A percentile compares a stretch with the other conserved stretches of the same genome.
These are phyloP conservation scores for Procambarus virginalis DNA, from an alignment of 1,140 invertebrate genomes.

Conservation along the genomic window DNA sequence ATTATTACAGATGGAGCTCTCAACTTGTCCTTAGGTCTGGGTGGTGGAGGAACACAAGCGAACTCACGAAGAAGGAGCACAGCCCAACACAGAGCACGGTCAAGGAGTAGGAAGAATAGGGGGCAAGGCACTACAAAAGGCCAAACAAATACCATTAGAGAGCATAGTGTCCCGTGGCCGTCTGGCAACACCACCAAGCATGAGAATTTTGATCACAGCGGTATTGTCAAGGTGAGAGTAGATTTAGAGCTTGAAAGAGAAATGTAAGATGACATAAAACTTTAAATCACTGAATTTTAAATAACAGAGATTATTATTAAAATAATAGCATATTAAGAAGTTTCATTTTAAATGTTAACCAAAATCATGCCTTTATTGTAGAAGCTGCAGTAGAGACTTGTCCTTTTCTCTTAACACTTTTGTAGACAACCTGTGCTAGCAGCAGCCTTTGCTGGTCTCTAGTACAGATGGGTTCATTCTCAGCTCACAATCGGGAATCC, in stretches of 20 bases:
- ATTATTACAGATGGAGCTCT: not conserved
- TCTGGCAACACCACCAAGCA: not conserved
- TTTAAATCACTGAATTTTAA: too few species aligned
- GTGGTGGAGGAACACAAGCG: not conserved
- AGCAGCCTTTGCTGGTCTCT: too few species aligned
- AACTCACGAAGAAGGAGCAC: not conserved
- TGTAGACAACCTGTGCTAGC: too few species aligned
- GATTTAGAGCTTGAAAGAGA: not conserved
- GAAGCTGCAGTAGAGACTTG: too few species aligned
- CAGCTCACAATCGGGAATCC: too few species aligned
- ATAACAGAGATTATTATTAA: too few species aligned
- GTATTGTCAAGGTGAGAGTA: constrained; percentile 21
- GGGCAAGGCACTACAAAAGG: not conserved
- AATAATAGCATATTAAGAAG: too few species aligned
- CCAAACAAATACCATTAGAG: not conserved
- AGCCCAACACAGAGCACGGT: not conserved
- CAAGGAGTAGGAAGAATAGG: not conserved
- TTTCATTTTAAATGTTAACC: too few species aligned
- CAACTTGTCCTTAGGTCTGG: not conserved
- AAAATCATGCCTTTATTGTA: too few species aligned
- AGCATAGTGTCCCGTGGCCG: not conserved
- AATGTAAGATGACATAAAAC: too few species aligned
- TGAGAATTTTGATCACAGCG: not conserved
- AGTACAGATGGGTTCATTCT: too few species aligned
- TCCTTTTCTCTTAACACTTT: too few species aligned